Percentiles rank a stretch among this genome's conserved stretches.
Evolutionary conservation across 2,888 invertebrate genomes (phyloP).

Genomic region (Pecten maximus): DNA sequence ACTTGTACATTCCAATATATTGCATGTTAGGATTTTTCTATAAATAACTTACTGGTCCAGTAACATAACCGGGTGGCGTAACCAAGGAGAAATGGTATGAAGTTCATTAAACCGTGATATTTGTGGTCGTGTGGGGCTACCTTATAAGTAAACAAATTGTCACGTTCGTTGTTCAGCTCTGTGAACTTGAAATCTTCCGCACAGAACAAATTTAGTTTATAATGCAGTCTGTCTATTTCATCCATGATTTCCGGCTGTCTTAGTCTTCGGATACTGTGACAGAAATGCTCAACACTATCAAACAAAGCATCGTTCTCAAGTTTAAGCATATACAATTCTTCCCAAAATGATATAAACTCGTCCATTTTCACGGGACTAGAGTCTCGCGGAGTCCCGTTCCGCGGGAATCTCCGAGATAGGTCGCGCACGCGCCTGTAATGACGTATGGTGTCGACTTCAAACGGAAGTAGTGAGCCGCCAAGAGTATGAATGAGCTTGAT

Average conservation of each 20-base stretch:
- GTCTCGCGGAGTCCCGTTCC: conserved; percentile 68
- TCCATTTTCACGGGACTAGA: conserved; percentile 66
- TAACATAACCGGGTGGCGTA: conserved; percentile 70
- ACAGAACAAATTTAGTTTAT: conserved; percentile 61
- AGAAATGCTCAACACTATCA: conserved; percentile 68
- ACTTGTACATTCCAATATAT: not conserved
- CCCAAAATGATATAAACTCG: conserved; percentile 74
- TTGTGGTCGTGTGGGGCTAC: conserved; percentile 72
- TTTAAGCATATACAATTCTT: conserved; percentile 67
- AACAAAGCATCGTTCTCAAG: conserved; percentile 70
- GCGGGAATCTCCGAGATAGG: conserved; percentile 67
- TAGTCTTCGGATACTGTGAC: conserved; percentile 69
- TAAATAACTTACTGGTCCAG: conserved; percentile 69
- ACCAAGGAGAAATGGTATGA: conserved; percentile 74
- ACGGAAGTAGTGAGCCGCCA: conserved; percentile 60
- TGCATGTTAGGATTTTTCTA: conserved; percentile 68
- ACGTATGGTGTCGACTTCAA: conserved; percentile 63
- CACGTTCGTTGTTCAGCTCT: conserved; percentile 71
- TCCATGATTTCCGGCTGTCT: conserved; percentile 73
- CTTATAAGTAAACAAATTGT: conserved; percentile 77
- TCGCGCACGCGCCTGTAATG: conserved; percentile 66
- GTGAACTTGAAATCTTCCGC: conserved; percentile 74
- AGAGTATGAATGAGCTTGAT: conserved; percentile 74
- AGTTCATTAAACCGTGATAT: conserved; percentile 75
- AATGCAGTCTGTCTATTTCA: conserved; percentile 72